These are phyloP conservation scores for Melitaea athalia DNA, from an alignment of 2,888 invertebrate species.

Conservation along the genomic window DNA sequence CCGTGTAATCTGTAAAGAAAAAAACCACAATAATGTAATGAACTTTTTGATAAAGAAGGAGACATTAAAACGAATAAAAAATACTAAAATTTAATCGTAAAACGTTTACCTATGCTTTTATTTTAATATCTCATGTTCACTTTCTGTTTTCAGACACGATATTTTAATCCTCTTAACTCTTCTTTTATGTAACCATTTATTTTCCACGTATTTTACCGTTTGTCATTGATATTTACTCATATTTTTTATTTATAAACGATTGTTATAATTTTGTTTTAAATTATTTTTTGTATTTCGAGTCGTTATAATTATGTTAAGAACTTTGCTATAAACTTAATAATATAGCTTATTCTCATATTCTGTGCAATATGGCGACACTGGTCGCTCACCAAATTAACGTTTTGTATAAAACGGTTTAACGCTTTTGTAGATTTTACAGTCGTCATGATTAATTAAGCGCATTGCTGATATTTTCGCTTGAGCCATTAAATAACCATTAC, in stretches of 20 bases:
- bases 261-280: too few species aligned
- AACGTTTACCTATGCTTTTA: neutral
- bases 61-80: too few species aligned
- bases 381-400: neutral
- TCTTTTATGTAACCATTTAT: neutral
- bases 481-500: conserved; percentile 16
- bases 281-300: neutral
- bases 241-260: neutral
- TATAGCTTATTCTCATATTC: neutral
- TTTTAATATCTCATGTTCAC: neutral
- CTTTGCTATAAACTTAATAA: too few species aligned
- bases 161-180: neutral
- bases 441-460: conserved; percentile 27
- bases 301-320: neutral
- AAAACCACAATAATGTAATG: too few species aligned
- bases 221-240: neutral
- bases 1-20: too few species aligned
- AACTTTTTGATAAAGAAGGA: too few species aligned
- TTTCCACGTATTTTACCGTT: neutral
- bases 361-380: neutral
- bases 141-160: neutral
- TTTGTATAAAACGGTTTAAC: conserved; percentile 11
- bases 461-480: conserved; percentile 35
- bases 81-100: too few species aligned
- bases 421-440: conserved; percentile 9